Conservation (phyloP, 37 sponge, comb jelly and placozoan species). For the Halichondria panicea region DNA sequence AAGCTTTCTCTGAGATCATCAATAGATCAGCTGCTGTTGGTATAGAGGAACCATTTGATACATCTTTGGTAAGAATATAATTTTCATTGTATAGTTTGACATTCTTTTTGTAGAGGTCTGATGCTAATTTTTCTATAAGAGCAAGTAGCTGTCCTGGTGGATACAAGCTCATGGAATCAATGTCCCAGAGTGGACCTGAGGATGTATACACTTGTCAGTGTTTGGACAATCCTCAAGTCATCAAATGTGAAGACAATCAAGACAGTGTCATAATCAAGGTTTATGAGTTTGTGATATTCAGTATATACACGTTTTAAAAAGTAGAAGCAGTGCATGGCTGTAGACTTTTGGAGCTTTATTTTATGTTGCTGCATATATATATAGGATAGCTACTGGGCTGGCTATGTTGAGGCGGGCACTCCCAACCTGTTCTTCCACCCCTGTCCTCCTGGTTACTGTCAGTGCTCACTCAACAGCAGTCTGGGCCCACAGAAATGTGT, state of each 20-base stretch:
- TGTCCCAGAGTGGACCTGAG: neutral
- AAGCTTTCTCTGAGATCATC: neutral
- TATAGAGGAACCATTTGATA: conserved; percentile 6
- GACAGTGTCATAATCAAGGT: conserved; percentile 35
- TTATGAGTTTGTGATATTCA: neutral
- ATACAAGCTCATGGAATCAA: neutral
- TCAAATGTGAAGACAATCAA: conserved; percentile 54
- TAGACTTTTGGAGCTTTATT: neutral
- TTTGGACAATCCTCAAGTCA: conserved; percentile 1
- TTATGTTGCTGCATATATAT: neutral
- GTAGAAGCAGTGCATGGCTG: neutral
- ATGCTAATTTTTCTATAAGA: conserved; percentile 4
- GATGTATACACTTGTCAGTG: conserved; percentile 30
- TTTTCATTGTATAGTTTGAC: neutral
- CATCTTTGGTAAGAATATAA: neutral
- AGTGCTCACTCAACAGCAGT: conserved; percentile 17
- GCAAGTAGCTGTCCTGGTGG: conserved; percentile 36
- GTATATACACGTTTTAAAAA: neutral
- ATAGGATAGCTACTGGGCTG: conserved; percentile 21
- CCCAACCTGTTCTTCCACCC: conserved; percentile 30
- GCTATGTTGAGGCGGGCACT: neutral
- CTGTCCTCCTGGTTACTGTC: conserved; percentile 58
- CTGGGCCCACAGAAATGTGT: conserved; percentile 4
- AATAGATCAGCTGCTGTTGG: neutral
- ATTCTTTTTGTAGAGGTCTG: neutral